Conservation (phyloP, 2,797 vertebrate species). For the Leucoraja ocellata region DNA sequence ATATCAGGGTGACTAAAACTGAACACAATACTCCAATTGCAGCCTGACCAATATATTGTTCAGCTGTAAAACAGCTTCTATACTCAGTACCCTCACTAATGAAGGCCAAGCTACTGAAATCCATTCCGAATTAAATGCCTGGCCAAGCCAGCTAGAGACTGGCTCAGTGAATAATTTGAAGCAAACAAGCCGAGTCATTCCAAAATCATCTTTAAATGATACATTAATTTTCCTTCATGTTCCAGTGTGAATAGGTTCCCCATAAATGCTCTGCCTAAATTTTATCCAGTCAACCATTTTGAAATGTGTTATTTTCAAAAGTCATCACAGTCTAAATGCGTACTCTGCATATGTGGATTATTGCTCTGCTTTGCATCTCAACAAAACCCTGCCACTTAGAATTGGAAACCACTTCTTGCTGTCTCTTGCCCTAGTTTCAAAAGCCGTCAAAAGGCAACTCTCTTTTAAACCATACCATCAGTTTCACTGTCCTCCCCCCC, state of each 20-base stretch:
- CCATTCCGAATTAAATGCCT: background rate
- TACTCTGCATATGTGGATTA: background rate
- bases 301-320: background rate
- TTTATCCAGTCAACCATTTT: background rate
- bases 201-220: background rate
- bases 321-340: background rate
- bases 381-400: background rate
- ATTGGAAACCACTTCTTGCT: background rate
- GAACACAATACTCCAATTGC: too few relatives aligned
- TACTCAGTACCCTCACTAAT: too few relatives aligned
- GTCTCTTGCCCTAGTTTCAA: background rate
- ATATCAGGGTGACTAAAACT: too few relatives aligned
- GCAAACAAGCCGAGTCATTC: background rate
- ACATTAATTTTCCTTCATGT: background rate
- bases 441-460: background rate
- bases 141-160: background rate
- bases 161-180: background rate
- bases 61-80: too few relatives aligned
- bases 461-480: background rate
- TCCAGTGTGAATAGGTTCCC: too few relatives aligned
- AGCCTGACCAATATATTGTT: too few relatives aligned
- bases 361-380: background rate
- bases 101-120: too few relatives aligned
- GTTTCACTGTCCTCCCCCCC: background rate
- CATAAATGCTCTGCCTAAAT: background rate